phyloP scores from a whole-genome alignment of 1,140 invertebrate species.

The Drosophila prosaltans region DNA sequence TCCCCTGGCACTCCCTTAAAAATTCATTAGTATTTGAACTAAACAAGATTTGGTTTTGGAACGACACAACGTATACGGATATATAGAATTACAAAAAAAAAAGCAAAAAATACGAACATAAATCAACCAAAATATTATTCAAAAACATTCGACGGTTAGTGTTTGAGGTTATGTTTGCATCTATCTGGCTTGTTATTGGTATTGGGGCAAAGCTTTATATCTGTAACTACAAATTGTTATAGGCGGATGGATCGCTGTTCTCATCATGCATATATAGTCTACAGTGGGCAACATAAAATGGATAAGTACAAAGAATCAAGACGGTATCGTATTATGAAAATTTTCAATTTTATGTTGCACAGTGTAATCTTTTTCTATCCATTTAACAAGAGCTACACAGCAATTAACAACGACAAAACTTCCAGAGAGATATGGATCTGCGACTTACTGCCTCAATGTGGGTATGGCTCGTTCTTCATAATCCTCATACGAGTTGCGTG shows the following conservation, averaged over 20 bases:
- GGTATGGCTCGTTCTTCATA: slow-evolving; percentile 94
- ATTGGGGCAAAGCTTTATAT: slow-evolving; percentile 13
- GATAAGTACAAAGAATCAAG: no score
- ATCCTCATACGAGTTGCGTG: slow-evolving; percentile 91
- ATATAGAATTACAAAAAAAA: slow-evolving; percentile 59
- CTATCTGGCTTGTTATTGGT: slow-evolving; percentile 12
- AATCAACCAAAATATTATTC: slow-evolving; percentile 47
- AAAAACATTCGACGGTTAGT: slow-evolving; percentile 42
- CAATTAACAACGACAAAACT: slow-evolving; percentile 8
- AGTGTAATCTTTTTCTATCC: neutral
- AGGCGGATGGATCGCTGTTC: neutral
- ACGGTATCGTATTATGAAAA: no score
- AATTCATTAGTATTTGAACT: slow-evolving; percentile 92
- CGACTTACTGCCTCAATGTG: slow-evolving; percentile 90
- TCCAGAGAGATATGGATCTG: neutral
- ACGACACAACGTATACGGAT: slow-evolving; percentile 60
- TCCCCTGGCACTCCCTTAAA: slow-evolving; percentile 88
- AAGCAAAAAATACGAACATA: slow-evolving; percentile 42
- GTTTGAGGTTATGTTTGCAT: slow-evolving; percentile 21
- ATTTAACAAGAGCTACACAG: slow-evolving; percentile 17
- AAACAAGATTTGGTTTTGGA: slow-evolving; percentile 36
- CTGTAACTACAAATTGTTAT: slow-evolving; percentile 25
- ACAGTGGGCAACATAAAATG: neutral
- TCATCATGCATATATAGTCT: slow-evolving; percentile 29
- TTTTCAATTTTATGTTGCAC: neutral